Evolutionary conservation across 1,140 invertebrate species (phyloP).

Genomic region (Eubasilissa regina): DNA sequence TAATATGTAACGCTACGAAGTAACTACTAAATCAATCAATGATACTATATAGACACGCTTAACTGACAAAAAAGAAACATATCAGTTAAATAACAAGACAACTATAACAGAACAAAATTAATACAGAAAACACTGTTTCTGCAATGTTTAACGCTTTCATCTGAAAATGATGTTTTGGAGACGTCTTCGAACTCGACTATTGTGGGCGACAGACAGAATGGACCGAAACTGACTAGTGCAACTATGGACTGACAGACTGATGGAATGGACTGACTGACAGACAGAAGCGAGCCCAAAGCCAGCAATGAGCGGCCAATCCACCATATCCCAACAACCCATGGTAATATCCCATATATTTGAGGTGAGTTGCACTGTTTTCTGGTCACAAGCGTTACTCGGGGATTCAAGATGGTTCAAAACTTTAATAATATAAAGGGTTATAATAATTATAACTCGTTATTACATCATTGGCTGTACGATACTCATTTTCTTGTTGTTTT

Average conservation of each 20-base stretch:
- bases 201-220: not conserved
- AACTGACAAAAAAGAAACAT: not conserved
- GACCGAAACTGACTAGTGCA: conserved; percentile 2
- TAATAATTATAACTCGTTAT: too few species aligned
- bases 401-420: not conserved
- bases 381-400: not conserved
- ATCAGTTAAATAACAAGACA: not conserved
- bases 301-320: conserved; percentile 37
- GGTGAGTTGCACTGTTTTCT: conserved; percentile 56
- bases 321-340: conserved; percentile 48
- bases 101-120: not conserved
- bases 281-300: conserved; percentile 24
- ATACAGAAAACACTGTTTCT: too few species aligned
- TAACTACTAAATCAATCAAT: too few species aligned
- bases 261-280: conserved; percentile 1
- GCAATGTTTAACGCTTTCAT: too few species aligned
- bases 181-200: not conserved
- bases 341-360: conserved; percentile 48
- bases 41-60: not conserved
- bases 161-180: too few species aligned
- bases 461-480: too few species aligned
- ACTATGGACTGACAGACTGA: not conserved
- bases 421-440: too few species aligned
- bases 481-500: too few species aligned
- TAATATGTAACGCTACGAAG: too few species aligned